Percentiles rank a stretch among this genome's conserved stretches.
Evolutionary conservation across 2,888 invertebrate species (phyloP).

Genomic region (Bellardia bayeri): DNA sequence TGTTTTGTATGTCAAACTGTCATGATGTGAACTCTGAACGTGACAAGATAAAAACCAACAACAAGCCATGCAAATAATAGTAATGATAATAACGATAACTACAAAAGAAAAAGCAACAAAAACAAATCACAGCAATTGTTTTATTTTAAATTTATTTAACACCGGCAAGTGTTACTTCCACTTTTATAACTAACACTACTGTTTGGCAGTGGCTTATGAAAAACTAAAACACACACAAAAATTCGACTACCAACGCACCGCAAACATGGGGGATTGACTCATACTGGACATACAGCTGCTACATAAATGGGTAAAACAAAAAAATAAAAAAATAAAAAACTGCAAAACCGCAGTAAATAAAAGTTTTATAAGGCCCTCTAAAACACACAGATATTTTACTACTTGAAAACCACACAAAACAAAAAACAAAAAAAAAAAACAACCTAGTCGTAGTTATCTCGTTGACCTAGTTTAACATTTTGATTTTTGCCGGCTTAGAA

Average conservation of each 20-base stretch:
- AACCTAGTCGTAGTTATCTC: slow-evolving; percentile 77
- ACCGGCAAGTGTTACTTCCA: slow-evolving; percentile 59
- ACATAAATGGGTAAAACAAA: slow-evolving; percentile 33
- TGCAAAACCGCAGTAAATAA: not conserved
- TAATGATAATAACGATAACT: slow-evolving; percentile 9
- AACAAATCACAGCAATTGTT: slow-evolving; percentile 39
- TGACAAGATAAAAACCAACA: slow-evolving; percentile 60
- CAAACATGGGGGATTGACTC: slow-evolving; percentile 45
- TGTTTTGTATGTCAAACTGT: slow-evolving; percentile 70
- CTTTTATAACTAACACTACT: slow-evolving; percentile 41
- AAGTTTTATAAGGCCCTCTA: not conserved
- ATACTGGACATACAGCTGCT: slow-evolving; percentile 22
- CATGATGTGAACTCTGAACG: slow-evolving; percentile 73
- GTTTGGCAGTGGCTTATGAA: slow-evolving; percentile 70
- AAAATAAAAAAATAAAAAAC: not conserved
- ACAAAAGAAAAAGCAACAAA: slow-evolving; percentile 18
- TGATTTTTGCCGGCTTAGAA: slow-evolving; percentile 80
- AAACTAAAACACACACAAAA: slow-evolving; percentile 25
- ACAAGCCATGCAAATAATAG: slow-evolving; percentile 5
- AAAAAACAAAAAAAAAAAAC: slow-evolving; percentile 10
- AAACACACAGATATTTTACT: slow-evolving; percentile 27
- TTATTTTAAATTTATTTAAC: slow-evolving; percentile 38
- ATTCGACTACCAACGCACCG: slow-evolving; percentile 12
- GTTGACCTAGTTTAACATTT: slow-evolving; percentile 83
- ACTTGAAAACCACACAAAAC: not conserved